A percentile compares a stretch with the other conserved stretches of the same genome.
Conservation (phyloP, 64 coral and sea anemone genomes). For the Trachythela sp. region DNA sequence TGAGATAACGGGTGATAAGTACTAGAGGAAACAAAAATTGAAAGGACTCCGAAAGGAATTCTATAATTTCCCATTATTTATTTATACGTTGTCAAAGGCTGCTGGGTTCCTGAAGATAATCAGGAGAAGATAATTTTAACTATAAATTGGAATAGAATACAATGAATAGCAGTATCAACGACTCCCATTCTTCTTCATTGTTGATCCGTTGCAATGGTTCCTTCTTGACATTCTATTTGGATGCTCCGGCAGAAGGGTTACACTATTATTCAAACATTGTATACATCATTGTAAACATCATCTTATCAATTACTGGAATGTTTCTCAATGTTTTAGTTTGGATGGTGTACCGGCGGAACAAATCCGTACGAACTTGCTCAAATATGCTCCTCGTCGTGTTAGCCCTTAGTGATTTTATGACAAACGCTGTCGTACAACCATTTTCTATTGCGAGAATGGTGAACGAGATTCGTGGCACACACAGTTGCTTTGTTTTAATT, state of each 20-base stretch:
- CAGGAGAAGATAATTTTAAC: too few relatives aligned
- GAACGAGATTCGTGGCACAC: neutral
- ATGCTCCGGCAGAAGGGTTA: neutral
- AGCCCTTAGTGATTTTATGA: neutral
- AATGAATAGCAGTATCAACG: too few relatives aligned
- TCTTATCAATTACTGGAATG: neutral
- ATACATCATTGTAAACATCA: neutral
- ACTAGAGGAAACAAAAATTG: too few relatives aligned
- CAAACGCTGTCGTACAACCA: neutral
- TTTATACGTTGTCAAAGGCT: too few relatives aligned
- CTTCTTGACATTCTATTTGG: neutral
- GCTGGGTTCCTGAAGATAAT: too few relatives aligned
- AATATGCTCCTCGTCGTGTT: neutral
- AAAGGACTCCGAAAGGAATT: too few relatives aligned
- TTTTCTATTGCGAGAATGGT: neutral
- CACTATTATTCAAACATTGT: neutral
- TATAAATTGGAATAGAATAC: too few relatives aligned
- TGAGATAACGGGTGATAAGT: too few relatives aligned
- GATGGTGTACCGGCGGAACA: neutral
- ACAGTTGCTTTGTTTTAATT: neutral
- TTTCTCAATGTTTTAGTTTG: neutral
- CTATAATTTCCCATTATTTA: too few relatives aligned
- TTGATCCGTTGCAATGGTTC: neutral
- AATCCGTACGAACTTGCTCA: neutral
- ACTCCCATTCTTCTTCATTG: too few relatives aligned